phyloP scores from a whole-genome alignment of 2,113 vertebrate species.

The Sula dactylatra region DNA sequence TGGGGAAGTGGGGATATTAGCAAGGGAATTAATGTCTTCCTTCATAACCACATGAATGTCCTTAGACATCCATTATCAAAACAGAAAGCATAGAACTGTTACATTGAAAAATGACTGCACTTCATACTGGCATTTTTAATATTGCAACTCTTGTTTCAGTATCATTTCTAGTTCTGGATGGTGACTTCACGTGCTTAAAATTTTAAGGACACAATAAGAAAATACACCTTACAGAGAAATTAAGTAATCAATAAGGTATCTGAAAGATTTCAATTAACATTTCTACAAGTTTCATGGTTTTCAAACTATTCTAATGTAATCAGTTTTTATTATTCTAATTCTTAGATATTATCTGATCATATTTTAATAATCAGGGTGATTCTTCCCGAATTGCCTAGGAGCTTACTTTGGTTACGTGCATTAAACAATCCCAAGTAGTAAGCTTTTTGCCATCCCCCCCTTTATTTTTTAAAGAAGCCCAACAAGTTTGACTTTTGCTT shows the following conservation, averaged over 20 bases:
- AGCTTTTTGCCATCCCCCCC: background rate
- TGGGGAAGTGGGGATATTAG: background rate
- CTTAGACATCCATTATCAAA: background rate
- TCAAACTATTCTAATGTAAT: background rate
- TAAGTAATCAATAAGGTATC: background rate
- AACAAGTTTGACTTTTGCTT: background rate
- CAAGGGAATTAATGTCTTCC: background rate
- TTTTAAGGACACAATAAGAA: background rate
- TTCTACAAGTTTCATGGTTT: background rate
- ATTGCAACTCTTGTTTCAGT: background rate
- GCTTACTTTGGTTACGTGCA: background rate
- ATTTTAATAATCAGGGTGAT: background rate
- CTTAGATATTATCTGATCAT: background rate
- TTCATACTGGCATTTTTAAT: background rate
- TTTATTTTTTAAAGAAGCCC: background rate
- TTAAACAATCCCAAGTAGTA: background rate
- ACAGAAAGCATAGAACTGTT: background rate
- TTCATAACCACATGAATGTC: background rate
- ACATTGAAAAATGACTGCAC: background rate
- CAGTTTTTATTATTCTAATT: background rate
- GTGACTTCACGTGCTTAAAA: background rate
- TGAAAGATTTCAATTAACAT: background rate
- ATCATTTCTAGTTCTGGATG: background rate
- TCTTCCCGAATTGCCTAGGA: background rate
- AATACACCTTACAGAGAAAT: background rate